Percentiles rank a stretch among this genome's conserved stretches.
Evolutionary conservation across 2,888 invertebrate genomes (phyloP).

Genomic region (Charanyca ferruginea): DNA sequence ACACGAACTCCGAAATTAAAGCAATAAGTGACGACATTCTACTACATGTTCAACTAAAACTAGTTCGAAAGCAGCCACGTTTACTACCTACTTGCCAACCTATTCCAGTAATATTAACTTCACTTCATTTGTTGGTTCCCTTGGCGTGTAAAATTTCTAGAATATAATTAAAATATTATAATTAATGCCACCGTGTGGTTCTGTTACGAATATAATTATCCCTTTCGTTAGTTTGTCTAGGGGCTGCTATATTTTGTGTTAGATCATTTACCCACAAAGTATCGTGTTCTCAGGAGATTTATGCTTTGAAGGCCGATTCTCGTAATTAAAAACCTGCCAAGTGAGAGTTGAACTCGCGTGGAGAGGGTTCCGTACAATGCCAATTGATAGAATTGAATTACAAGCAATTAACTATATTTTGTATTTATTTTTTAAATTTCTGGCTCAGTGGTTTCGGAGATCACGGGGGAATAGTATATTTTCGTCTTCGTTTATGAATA

Average conservation of each 20-base stretch:
- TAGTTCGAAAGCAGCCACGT: too few species aligned
- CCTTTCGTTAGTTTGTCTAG: constrained; percentile 40
- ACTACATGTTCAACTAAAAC: constrained; percentile 5
- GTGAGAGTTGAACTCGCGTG: too few species aligned
- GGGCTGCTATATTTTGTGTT: constrained; percentile 8
- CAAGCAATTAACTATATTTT: too few species aligned
- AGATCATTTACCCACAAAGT: constrained; percentile 14
- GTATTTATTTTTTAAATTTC: too few species aligned
- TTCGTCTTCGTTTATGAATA: too few species aligned
- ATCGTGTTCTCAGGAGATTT: neutral
- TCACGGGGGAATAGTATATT: too few species aligned
- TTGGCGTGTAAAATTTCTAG: constrained; percentile 41
- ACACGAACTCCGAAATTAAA: constrained; percentile 6
- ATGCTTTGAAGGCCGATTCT: too few species aligned
- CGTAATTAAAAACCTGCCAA: too few species aligned
- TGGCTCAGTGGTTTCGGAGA: too few species aligned
- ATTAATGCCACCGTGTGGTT: constrained; percentile 34
- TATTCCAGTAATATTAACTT: constrained; percentile 41
- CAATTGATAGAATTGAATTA: too few species aligned
- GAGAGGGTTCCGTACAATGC: too few species aligned
- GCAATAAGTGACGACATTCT: constrained; percentile 2
- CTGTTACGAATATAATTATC: constrained; percentile 47
- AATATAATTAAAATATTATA: constrained; percentile 52
- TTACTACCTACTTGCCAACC: constrained; percentile 27
- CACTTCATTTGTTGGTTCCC: constrained; percentile 37